Evolutionary conservation across 2,113 vertebrate species (phyloP), one percentile per base, ranked within the genome.

Genomic region (Paradoxurus hermaphroditus): DNA sequence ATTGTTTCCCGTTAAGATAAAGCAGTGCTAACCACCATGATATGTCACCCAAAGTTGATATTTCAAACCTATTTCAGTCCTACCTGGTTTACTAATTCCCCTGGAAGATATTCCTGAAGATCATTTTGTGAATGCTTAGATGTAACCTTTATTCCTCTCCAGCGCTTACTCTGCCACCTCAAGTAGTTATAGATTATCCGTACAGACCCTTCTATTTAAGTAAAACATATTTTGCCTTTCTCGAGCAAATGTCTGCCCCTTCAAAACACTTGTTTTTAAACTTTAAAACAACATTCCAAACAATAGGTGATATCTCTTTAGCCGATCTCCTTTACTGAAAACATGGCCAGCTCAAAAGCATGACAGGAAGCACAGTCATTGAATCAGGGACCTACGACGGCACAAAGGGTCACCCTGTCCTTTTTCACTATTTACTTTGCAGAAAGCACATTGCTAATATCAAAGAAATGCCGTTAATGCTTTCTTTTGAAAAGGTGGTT

Each of bases 401-500:
- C 41, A 72, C 18, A 88, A 83, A 91, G 82, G 21, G 10, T 2
- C 7, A 1, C 25, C 72, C 53, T 73, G 46, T 56, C 51, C 72
- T 89, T 86, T 65, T 63, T 0, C 0, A 65, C 39, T 82, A 1
- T 86, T 84, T 53, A 78, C 67, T 89, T 75, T 86, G 51, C 73
- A 83, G 89, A 86, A 77, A 84, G 6, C 27, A 68, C 86, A 91
- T 8, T 34, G 67, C 62, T 63, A 89, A 72, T 91, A 91, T 86
- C 46, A 90, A 96, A 96, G 82, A 73, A 91, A 39, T 23, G 29
- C 75, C 90, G 53, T 75, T 91, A 91, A 90, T 53, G 62, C 78
- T 86, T 91, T 49, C 82, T 89, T 95, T 96, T 39, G 82, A 72
- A 91, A 94, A 95, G 79, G 53, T 87, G 68, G 29, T 31, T 86